Conservation (phyloP, 2,888 invertebrate genomes). For the Tenodera sinensis region DNA sequence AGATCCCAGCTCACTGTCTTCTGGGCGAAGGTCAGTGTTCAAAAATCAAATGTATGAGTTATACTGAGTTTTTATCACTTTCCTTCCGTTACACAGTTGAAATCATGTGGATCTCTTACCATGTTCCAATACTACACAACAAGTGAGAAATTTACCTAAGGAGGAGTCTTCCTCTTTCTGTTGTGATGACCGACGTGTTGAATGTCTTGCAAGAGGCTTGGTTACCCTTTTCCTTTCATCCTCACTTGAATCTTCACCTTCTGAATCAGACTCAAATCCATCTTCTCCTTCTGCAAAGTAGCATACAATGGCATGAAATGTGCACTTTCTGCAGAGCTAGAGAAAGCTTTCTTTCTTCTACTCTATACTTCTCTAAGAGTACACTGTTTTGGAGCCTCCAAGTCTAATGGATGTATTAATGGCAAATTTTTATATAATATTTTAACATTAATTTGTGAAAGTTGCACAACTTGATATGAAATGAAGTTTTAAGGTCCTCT, state of each 20-base stretch:
- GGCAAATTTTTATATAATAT: too few relatives aligned
- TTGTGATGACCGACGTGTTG: slow-evolving; percentile 7
- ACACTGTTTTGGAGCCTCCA: too few relatives aligned
- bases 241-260: slow-evolving; percentile 32
- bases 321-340: neutral
- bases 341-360: neutral
- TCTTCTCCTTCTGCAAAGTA: slow-evolving; percentile 23
- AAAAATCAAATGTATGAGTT: too few relatives aligned
- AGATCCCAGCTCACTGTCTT: too few relatives aligned
- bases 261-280: slow-evolving; percentile 31
- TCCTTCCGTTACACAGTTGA: neutral
- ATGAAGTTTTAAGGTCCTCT: too few relatives aligned
- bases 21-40: too few relatives aligned
- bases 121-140: neutral
- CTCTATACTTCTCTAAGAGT: too few relatives aligned
- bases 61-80: neutral
- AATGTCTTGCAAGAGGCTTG: neutral
- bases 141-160: neutral
- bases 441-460: too few relatives aligned
- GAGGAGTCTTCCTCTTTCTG: neutral
- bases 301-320: too few relatives aligned
- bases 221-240: slow-evolving; percentile 7
- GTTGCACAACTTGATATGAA: too few relatives aligned
- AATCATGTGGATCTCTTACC: neutral
- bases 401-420: too few relatives aligned